Conservation (phyloP, 2,113 vertebrate species). For the Psilopsiagon aurifrons region DNA sequence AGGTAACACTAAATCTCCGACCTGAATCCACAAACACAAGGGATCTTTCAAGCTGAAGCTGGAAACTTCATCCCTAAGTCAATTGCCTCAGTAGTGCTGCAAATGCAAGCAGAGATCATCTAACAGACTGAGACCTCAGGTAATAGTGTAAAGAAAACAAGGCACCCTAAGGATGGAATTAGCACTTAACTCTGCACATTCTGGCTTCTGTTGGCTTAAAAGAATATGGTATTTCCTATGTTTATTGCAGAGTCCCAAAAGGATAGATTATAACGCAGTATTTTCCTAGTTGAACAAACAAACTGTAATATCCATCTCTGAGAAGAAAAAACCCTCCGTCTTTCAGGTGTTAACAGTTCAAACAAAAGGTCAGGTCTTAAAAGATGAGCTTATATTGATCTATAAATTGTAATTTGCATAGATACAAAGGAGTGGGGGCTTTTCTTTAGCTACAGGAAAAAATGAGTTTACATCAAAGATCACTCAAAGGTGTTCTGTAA, state of each 20-base stretch:
- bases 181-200: constrained; percentile 7
- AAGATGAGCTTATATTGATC: constrained; percentile 34
- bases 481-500: constrained; percentile 52
- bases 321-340: neutral
- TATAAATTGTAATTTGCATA: constrained; percentile 62
- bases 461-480: constrained; percentile 65
- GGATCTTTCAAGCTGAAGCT: constrained; percentile 28
- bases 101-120: neutral
- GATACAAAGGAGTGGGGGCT: neutral
- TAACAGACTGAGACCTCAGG: neutral
- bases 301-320: neutral
- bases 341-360: constrained; percentile 42
- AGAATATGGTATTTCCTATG: neutral
- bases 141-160: constrained; percentile 32
- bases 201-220: neutral
- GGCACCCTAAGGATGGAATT: neutral
- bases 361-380: constrained; percentile 1
- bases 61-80: constrained; percentile 47
- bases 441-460: constrained; percentile 44
- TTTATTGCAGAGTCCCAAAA: neutral
- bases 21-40: constrained; percentile 67
- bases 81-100: neutral
- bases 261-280: neutral
- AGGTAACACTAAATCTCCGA: constrained; percentile 54
- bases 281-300: neutral